These are phyloP conservation scores for Engraulis encrasicolus DNA, from an alignment of 2,113 vertebrate species.

Conservation along the genomic window DNA sequence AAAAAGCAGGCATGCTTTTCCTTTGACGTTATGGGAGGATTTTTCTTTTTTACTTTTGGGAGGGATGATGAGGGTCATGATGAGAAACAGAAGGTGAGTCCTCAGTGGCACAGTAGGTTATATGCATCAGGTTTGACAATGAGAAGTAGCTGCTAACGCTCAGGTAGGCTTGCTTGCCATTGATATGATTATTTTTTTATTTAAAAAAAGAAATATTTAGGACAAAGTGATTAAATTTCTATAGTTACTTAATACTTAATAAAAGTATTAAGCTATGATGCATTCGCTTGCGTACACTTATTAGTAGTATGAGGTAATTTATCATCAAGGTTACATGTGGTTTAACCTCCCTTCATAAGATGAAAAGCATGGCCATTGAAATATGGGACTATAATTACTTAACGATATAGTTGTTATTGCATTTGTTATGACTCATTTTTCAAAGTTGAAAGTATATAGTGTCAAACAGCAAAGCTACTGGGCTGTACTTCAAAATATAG, in stretches of 20 bases:
- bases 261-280: neutral
- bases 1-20: neutral
- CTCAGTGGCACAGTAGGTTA: neutral
- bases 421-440: neutral
- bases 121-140: neutral
- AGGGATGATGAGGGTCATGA: neutral
- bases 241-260: neutral
- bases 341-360: neutral
- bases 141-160: neutral
- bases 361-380: neutral
- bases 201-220: neutral
- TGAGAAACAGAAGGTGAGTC: conserved; percentile 6
- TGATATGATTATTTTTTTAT: neutral
- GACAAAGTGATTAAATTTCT: no score
- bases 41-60: neutral
- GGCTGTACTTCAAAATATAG: no score
- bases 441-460: neutral
- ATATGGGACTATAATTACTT: neutral
- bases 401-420: neutral
- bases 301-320: neutral
- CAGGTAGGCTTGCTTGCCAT: neutral
- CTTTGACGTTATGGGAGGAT: neutral
- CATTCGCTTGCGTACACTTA: no score
- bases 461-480: no score
- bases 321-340: neutral